Conservation (phyloP, 2,888 invertebrate genomes). For the Hemistola chrysoprasaria region DNA sequence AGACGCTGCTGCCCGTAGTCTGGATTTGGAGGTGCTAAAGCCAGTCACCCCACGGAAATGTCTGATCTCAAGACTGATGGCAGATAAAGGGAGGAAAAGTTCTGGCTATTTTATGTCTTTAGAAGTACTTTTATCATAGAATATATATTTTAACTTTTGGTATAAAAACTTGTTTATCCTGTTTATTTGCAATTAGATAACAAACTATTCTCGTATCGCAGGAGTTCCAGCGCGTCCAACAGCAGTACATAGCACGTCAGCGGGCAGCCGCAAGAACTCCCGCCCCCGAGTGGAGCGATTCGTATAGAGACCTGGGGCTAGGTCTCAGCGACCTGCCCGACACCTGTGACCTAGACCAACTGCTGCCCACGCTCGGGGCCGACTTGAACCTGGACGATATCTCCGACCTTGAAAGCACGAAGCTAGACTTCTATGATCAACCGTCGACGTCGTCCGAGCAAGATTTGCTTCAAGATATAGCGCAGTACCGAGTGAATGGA, state of each 20-base stretch:
- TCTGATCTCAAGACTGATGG: no score
- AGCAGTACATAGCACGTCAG: slow-evolving; percentile 84
- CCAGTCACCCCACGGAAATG: no score
- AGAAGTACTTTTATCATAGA: no score
- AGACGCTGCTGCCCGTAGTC: no score
- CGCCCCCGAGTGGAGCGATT: slow-evolving; percentile 73
- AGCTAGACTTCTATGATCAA: slow-evolving; percentile 64
- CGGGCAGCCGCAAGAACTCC: slow-evolving; percentile 67
- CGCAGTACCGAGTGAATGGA: slow-evolving; percentile 48
- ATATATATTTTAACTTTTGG: no score
- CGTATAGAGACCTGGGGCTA: slow-evolving; percentile 68
- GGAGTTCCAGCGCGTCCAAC: slow-evolving; percentile 84
- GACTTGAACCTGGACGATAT: slow-evolving; percentile 81
- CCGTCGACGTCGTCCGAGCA: slow-evolving; percentile 46
- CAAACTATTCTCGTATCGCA: slow-evolving; percentile 46
- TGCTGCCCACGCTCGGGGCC: slow-evolving; percentile 83
- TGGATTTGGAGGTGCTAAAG: no score
- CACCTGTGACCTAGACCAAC: slow-evolving; percentile 84
- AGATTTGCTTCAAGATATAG: slow-evolving; percentile 55
- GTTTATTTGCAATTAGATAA: no score
- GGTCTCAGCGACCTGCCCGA: slow-evolving; percentile 71
- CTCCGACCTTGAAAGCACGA: slow-evolving; percentile 64
- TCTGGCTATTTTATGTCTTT: no score
- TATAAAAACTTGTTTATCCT: no score
- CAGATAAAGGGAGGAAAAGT: no score